Conservation (phyloP, 2,888 invertebrate genomes). For the Dasypolia templi region DNA sequence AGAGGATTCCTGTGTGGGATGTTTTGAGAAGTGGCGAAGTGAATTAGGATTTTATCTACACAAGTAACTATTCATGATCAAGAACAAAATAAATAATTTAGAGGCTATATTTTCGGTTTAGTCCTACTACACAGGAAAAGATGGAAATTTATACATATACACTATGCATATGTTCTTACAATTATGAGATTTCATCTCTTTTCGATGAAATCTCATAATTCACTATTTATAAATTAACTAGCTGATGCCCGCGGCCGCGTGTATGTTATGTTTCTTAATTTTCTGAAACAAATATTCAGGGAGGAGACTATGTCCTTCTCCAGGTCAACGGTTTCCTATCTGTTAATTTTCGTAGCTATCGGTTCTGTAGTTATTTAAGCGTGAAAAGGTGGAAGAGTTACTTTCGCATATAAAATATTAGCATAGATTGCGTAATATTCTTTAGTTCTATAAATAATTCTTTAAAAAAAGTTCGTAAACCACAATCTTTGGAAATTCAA, state of each 20-base stretch:
- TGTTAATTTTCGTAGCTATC: neutral
- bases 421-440: neutral
- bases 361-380: neutral
- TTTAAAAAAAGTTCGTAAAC: neutral
- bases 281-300: too few relatives aligned
- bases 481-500: neutral
- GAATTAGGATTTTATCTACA: neutral
- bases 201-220: neutral
- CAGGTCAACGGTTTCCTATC: neutral
- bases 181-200: too few relatives aligned
- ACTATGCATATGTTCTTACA: too few relatives aligned
- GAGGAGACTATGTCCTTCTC: neutral
- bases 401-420: neutral
- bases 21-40: neutral
- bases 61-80: neutral
- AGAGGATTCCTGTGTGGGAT: neutral
- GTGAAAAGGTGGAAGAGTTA: neutral
- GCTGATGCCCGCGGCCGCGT: neutral
- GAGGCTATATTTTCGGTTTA: neutral
- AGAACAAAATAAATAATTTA: neutral
- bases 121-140: too few relatives aligned
- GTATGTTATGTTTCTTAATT: neutral
- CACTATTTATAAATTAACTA: neutral
- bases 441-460: neutral
- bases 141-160: too few relatives aligned